Evolutionary conservation across 2,797 vertebrate species (phyloP), one percentile per base, ranked within the genome.

Genomic region (Vultur gryphus): DNA sequence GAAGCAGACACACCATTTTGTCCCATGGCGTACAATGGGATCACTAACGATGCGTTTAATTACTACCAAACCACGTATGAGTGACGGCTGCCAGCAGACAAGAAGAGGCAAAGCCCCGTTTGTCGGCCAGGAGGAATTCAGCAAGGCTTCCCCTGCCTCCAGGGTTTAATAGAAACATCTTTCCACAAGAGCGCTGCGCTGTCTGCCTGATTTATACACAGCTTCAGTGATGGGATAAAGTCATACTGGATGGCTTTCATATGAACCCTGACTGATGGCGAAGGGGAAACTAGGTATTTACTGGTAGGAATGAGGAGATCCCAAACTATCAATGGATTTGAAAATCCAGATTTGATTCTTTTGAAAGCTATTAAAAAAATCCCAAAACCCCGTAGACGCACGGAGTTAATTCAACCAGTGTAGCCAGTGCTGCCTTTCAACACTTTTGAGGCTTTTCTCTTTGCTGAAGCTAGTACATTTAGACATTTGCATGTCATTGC

Each of bases 1-100:
- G 93, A 62, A 95, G 80, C 73, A 97, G 95, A 89, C 88, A 8
- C 92, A 43, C 33, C 70, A 43, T 94, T 91, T 69, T 83, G 84
- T 48, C 79, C 85, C 7, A 0, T 61, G 92, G 61, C 1, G 5
- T 81, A 55, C 71, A 66, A 2, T 3, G 17, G 80, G 49, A 43
- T 90, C 12, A 2, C 81, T 95, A 88, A 96, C 0, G 3, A 62
- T 83, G 58, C 2, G 1, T 78, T 83, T 97, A 95, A 94, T 90
- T 96, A 88, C 65, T 91, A 58, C 76, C 73, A 93, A 95, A 88
- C 39, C 55, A 11, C 44, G 14, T 20, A 16, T 41, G 81, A 90
- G 95, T 59, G 43, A 59, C 61, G 3, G 21, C 49, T 89, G 64
- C 84, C 78, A 35, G 44, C 77, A 84, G 84, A 78, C 5, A 41